Base-by-base conservation (phyloP, 2,797 vertebrate species). In the Delichon dasypus region DNA sequence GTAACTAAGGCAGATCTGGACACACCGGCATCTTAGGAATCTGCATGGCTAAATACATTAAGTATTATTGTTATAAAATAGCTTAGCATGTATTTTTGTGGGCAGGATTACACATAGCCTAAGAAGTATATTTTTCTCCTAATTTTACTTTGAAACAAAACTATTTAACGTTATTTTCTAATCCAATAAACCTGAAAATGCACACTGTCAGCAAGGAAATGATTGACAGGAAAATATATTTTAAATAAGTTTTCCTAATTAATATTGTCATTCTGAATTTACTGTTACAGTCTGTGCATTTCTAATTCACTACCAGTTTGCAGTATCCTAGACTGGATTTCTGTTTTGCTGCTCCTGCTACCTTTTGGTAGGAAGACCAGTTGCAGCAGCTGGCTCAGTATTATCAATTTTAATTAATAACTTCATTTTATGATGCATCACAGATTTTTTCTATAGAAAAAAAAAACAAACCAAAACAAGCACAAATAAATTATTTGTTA, bases 221-320 rank as follows among this genome's bases (percentile, higher is more conserved):
- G 86, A 95, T 1, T 50, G 78, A 92, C 11, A 89, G 34, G 50
- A 57, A 89, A 85, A 90, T 30, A 19, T 17, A 65, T 77, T 85
- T 87, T 32, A 85, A 95, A 71, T 79, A 45, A 38, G 18, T 55
- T 79, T 87, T 74, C 42, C 30, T 92, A 93, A 95, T 90, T 87
- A 87, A 91, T 82, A 92, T 40, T 90, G 90, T n/a, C 92, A 87
- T 74, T 57, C 61, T 51, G 61, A 90, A 90, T 92, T 89, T 77
- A 57, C 25, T 30, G 70, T 87, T 87, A 64, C 4, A 10, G 23
- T 12, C 74, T 60, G 27, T 90, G 68, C 27, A 54, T 62, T 50
- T 90, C 84, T 65, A 73, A 74, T 72, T 91, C 72, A 54, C 47
- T 25, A 58, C 4, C 21, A 62, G 54, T 62, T 58, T 84, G 13